Percentiles rank a stretch among this genome's conserved stretches.
Evolutionary conservation across 2,888 invertebrate genomes (phyloP).

Genomic region (Stenoptilia bipunctidactyla): DNA sequence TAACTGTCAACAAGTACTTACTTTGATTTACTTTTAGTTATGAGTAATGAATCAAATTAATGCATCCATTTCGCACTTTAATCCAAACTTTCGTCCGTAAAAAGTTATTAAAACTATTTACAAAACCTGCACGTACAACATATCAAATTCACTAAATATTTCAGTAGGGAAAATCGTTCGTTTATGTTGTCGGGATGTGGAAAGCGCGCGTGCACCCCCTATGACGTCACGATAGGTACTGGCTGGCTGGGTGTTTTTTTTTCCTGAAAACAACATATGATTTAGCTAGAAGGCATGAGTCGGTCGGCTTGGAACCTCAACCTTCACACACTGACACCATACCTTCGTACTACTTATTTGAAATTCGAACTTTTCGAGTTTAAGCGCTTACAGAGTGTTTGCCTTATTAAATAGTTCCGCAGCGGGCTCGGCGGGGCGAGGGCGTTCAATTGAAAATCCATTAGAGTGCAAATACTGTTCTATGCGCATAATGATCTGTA

Average conservation of each 20-base stretch:
- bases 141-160: too few relatives aligned
- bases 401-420: slow-evolving; percentile 46
- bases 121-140: too few relatives aligned
- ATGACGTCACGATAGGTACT: slow-evolving; percentile 18
- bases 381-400: slow-evolving; percentile 48
- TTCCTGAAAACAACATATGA: slow-evolving; percentile 59
- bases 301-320: slow-evolving; percentile 45
- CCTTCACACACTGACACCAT: slow-evolving; percentile 68
- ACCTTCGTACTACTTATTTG: slow-evolving; percentile 50
- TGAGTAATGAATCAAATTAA: too few relatives aligned
- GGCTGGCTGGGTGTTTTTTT: too few relatives aligned
- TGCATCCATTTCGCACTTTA: too few relatives aligned
- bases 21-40: too few relatives aligned
- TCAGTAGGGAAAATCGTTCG: not conserved
- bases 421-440: slow-evolving; percentile 25
- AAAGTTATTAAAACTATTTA: too few relatives aligned
- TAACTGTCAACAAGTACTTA: too few relatives aligned
- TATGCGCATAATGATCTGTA: too few relatives aligned
- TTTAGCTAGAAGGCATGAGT: slow-evolving; percentile 58
- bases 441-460: slow-evolving; percentile 11
- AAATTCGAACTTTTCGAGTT: slow-evolving; percentile 9
- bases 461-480: not conserved
- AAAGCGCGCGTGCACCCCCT: slow-evolving; percentile 28
- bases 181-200: not conserved
- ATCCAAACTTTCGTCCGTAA: too few relatives aligned